Base-by-base conservation (phyloP, 2,113 vertebrate genomes). In the Oplegnathus fasciatus region DNA sequence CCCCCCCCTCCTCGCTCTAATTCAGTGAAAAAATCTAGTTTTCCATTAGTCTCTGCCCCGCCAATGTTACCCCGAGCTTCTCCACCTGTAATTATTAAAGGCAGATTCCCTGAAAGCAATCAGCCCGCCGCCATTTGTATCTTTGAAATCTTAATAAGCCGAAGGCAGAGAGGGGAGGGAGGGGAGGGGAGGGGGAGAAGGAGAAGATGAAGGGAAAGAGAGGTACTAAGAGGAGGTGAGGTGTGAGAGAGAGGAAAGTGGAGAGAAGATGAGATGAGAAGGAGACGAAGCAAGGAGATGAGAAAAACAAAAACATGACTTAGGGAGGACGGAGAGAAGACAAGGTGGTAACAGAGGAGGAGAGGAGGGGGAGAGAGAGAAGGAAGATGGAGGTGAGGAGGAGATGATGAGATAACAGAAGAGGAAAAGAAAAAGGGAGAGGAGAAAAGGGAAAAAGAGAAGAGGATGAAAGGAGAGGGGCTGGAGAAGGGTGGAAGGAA, bases 21-120 rank as follows among this genome's bases (percentile, higher is more conserved):
- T 99, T 99, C 97, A 98, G 97, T 97, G 97, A 98, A 98, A 94
- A 99, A 98, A 99, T 98, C 97, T 98, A 97, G 97, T 99, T 99
- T 99, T 98, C 98, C 97, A 99, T 99, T 98, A 97, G 97, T 97
- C 97, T 97, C 96, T 97, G 96, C 96, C 96, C 96, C 95, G 95
- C 95, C 97, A 96, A 96, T 96, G 95, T 96, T 96, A 95, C 24
- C 96, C 95, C 96, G 89, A 96, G 96, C 96, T 95, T 95, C 97
- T 96, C 96, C 96, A 97, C 95, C 97, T 97, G 97, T 99, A 98
- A 99, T 98, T 97, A 98, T 98, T 97, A 97, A 97, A 96, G 98
- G 97, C 98, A 99, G 97, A 97, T 97, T 97, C 97, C 97, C 97
- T 97, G 96, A 98, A 98, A 99, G 97, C 98, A 98, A 99, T 99